Evolutionary conservation across 2,888 invertebrate species (phyloP).

Genomic region (Drosophila ustulata): DNA sequence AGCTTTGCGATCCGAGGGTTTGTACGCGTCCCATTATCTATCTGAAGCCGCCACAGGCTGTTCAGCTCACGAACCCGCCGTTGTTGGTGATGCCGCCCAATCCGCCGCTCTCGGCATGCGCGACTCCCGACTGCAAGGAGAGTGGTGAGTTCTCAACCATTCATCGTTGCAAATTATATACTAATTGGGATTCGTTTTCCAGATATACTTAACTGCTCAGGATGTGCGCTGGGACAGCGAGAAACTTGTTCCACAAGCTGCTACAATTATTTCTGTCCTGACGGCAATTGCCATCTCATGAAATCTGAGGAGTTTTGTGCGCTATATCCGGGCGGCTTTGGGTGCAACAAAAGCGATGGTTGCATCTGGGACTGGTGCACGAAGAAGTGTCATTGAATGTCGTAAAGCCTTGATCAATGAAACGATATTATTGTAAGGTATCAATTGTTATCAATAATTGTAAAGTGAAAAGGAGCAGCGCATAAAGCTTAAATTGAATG

Average conservation of each 20-base stretch:
- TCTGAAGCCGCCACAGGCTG: constrained; percentile 62
- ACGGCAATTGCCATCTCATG: constrained; percentile 56
- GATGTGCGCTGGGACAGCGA: constrained; percentile 61
- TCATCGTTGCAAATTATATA: not conserved
- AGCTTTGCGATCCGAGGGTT: constrained; percentile 63
- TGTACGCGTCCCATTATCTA: constrained; percentile 65
- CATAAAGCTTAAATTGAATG: not conserved
- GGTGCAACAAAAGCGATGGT: constrained; percentile 66
- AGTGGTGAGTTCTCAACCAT: constrained; percentile 45
- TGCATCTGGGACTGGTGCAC: constrained; percentile 78
- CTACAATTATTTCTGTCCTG: constrained; percentile 73
- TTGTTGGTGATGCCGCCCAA: constrained; percentile 77
- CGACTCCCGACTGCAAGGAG: constrained; percentile 53
- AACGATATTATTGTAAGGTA: not conserved
- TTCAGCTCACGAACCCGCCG: constrained; percentile 42
- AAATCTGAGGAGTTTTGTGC: constrained; percentile 65
- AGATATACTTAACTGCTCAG: constrained; percentile 74
- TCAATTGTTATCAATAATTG: not conserved
- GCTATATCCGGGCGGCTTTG: constrained; percentile 68
- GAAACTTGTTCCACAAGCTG: constrained; percentile 69
- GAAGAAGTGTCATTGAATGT: constrained; percentile 32
- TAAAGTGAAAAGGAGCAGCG: no score
- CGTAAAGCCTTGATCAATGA: not conserved
- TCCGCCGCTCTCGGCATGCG: constrained; percentile 66
- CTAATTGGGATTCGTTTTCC: not conserved